These are phyloP conservation scores for Gasterosteus nipponicus DNA, from an alignment of 2,113 vertebrate species.

Conservation along the genomic window DNA sequence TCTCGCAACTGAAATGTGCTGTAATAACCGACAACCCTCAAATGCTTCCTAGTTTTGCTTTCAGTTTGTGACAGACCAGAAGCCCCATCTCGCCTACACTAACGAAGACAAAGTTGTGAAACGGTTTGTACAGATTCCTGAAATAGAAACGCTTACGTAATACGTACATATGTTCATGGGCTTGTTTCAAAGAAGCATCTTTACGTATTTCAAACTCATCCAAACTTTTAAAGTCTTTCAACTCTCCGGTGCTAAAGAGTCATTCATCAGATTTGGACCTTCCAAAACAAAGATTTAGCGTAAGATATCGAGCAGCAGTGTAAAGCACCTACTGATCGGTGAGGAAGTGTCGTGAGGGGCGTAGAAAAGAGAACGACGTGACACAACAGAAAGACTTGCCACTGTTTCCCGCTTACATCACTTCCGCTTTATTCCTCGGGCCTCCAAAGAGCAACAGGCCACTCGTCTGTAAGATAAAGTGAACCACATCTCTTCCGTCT, in stretches of 20 bases:
- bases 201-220: background rate
- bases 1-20: background rate
- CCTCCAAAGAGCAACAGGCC: background rate
- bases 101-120: background rate
- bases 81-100: too few species aligned
- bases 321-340: background rate
- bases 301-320: background rate
- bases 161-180: background rate
- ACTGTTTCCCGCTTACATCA: slow-evolving; percentile 28
- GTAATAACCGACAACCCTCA: background rate
- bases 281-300: background rate
- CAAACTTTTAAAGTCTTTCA: background rate
- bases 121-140: background rate
- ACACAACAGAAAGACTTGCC: slow-evolving; percentile 25
- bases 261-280: background rate
- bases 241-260: too few species aligned
- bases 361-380: slow-evolving; percentile 40
- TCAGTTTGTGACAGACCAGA: background rate
- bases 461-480: background rate
- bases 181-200: background rate
- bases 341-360: background rate
- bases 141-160: background rate
- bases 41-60: slow-evolving; percentile 12
- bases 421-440: slow-evolving; percentile 11
- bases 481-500: background rate